Conservation (phyloP, 2,888 invertebrate species). For the Oscheius sp. region DNA sequence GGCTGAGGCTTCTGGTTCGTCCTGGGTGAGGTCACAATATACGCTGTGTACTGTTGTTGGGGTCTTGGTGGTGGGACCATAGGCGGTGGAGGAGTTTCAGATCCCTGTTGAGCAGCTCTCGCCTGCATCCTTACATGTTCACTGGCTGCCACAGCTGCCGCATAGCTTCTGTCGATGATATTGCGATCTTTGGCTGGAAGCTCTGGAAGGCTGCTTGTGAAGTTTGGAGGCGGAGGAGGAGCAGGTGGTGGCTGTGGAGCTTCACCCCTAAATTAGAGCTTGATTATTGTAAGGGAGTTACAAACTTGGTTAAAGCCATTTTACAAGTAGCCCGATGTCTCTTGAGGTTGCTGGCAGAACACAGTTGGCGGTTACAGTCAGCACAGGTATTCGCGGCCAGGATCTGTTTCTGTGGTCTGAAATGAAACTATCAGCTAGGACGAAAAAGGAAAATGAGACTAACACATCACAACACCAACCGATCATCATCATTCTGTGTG, state of each 20-base stretch:
- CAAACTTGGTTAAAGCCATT: conserved; percentile 31
- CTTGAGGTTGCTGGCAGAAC: conserved; percentile 62
- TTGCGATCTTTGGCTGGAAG: conserved; percentile 24
- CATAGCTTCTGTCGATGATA: conserved; percentile 33
- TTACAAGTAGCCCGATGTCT: conserved; percentile 64
- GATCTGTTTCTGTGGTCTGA: not conserved
- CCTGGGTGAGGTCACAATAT: conserved; percentile 14
- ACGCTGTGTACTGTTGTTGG: conserved; percentile 18
- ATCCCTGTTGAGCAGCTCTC: not conserved
- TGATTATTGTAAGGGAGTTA: not conserved
- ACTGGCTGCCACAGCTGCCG: conserved; percentile 36
- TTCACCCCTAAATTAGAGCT: conserved; percentile 7
- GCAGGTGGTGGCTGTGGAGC: not conserved
- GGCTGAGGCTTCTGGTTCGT: conserved; percentile 3
- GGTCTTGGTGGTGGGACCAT: not conserved
- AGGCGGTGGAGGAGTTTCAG: not conserved
- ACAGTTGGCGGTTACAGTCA: conserved; percentile 53
- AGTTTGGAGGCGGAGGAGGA: not conserved
- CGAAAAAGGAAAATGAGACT: not conserved
- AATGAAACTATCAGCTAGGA: not conserved
- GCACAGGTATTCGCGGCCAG: conserved; percentile 40
- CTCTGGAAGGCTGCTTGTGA: not conserved
- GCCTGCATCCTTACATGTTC: conserved; percentile 21
- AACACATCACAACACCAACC: conserved; percentile 36
- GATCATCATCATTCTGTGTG: conserved; percentile 24